Base-by-base conservation (phyloP, 2,797 vertebrate species). In the Alosa sapidissima region DNA sequence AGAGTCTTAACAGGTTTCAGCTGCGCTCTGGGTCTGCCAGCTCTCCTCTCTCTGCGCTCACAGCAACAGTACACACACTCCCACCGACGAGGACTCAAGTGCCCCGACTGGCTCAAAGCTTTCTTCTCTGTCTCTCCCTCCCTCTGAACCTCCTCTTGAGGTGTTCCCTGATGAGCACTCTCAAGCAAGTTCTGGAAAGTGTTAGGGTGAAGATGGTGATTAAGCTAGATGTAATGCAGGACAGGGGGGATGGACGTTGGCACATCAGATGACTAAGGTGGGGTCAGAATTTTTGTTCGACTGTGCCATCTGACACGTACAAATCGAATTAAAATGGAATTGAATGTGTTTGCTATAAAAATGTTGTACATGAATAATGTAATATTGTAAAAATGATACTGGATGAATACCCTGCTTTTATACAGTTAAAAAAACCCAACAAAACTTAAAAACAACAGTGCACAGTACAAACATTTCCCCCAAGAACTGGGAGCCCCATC, bases 1-100 rank as follows among this genome's bases (percentile, higher is more conserved):
- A 65, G 89, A 84, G 85, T 62, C 88, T 90, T 93, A 91, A 94
- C 92, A 85, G 84, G 89, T 92, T 91, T 94, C 91, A 94, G 94
- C 93, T 93, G 91, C 94, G 91, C 88, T 90, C 88, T 87, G 84
- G 84, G 86, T 86, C 90, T 91, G 92, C 87, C 90, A 83, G n/a
- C 19, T 78, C 48, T 90, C 89, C 88, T 88, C 9, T 55, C 13
- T 24, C 81, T 89, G 85, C 88, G 86, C 90, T 87, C 81, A 78
- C 41, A 78, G 41, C 41, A 78, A 78, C 72, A 78, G 14, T 47
- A 41, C 41, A 21, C 36, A 78, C 72, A 2, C 72, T 47, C 16
- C 9, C 72, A 78, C 72, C 7, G 72, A 47, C 16, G 36, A 45
- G 41, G 36, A 45, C 36, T 78, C 36, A 19, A 19, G 36, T 78